Base-by-base conservation (phyloP, 2,113 vertebrate species). In the Coreoperca whiteheadi region DNA sequence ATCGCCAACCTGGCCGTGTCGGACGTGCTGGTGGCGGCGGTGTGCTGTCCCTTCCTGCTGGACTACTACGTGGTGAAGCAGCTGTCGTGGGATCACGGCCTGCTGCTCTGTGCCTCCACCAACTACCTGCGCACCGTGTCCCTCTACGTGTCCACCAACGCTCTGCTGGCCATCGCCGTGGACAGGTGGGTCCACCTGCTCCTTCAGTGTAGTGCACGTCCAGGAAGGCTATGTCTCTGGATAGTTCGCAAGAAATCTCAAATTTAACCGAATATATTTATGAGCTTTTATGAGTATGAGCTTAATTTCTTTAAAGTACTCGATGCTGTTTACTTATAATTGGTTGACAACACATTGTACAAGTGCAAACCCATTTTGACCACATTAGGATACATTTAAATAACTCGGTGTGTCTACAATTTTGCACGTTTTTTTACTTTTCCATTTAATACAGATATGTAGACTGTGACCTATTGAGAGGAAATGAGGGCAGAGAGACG, bases 41-140 rank as follows among this genome's bases (percentile, higher is more conserved):
- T 99, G 79, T 99, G 98, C 92, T 99, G 98, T 5, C 98, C 98
- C 30, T 99, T 99, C 2, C 96, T 99, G 92, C 94, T 99, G 93
- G 98, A 99, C 89, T 99, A 99, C 88, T 99, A 99, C 0, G 97
- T 99, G 77, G 96, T 99, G 5, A 96, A 95, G 51, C 96, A 96
- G 90, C 96, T 99, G 28, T 98, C 97, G 15, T 99, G 98, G 98
- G 94, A 97, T 41, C 97, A 99, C 0, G 98, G 98, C 53, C 96
- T 97, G 0, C 21, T 96, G 73, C 96, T 99, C 23, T 99, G 98
- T 3, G 96, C 97, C 81, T 93, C 96, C 0, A 94, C 98, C 91
- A 99, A 97, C 92, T 99, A 99, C 89, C 94, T 99, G 18, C 93
- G 97, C 4, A 98, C 98, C 0, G 96, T 97, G 46, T 99, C 98